A percentile compares a stretch with the other conserved stretches of the same genome.
Conservation (phyloP, 92 coral and sea anemone genomes). For the Parazoanthus darwini region DNA sequence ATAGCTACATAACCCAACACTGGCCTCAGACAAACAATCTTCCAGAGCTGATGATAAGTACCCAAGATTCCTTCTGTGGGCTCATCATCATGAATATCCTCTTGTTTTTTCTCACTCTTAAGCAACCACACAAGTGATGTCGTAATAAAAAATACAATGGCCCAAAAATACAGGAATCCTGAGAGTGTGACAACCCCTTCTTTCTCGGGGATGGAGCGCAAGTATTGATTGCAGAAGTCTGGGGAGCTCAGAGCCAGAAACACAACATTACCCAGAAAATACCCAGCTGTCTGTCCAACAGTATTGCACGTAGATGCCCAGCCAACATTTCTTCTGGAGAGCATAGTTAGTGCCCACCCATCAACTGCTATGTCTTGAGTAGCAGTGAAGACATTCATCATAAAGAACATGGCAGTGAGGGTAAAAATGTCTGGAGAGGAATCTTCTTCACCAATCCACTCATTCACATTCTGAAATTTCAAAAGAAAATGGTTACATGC, state of each 20-base stretch:
- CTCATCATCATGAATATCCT: constrained; percentile 64
- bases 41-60: constrained; percentile 80
- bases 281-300: constrained; percentile 97
- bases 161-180: constrained; percentile 92
- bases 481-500: not conserved
- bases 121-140: constrained; percentile 90
- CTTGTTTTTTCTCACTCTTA: constrained; percentile 81
- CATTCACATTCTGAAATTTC: constrained; percentile 70
- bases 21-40: constrained; percentile 77
- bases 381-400: constrained; percentile 87
- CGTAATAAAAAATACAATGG: constrained; percentile 76
- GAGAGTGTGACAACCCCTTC: constrained; percentile 78
- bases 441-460: constrained; percentile 70
- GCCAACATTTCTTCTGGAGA: constrained; percentile 90
- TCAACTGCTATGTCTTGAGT: constrained; percentile 99
- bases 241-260: constrained; percentile 94
- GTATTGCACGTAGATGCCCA: constrained; percentile 98
- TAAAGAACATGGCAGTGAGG: constrained; percentile 82
- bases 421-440: constrained; percentile 60
- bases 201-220: constrained; percentile 62
- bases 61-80: constrained; percentile 72
- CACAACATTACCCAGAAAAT: constrained; percentile 92
- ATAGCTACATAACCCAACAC: constrained; percentile 69
- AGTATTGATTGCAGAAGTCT: constrained; percentile 85
- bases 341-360: constrained; percentile 99